These are phyloP conservation scores for Agriopis aurantiaria DNA, from an alignment of 2,888 invertebrate genomes.

Conservation along the genomic window DNA sequence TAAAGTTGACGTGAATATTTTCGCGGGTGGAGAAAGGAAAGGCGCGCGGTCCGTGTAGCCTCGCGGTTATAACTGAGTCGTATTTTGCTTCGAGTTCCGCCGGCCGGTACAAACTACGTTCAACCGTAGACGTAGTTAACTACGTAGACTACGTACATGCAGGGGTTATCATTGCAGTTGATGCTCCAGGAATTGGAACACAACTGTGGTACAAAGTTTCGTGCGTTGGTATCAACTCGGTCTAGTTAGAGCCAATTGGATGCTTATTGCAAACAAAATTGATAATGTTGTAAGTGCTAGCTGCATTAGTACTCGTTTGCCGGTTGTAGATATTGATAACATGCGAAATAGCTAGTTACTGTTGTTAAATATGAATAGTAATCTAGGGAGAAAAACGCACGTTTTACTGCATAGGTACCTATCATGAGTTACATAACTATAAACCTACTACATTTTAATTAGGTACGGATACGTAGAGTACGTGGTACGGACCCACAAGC, in stretches of 20 bases:
- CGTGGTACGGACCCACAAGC: background rate
- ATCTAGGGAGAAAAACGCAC: background rate
- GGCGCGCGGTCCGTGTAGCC: slow-evolving; percentile 74
- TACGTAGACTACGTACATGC: slow-evolving; percentile 43
- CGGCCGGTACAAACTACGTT: slow-evolving; percentile 54
- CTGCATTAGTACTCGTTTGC: slow-evolving; percentile 9
- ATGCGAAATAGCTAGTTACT: slow-evolving; percentile 12
- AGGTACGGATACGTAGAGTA: background rate
- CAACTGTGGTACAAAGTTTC: slow-evolving; percentile 44
- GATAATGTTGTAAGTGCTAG: slow-evolving; percentile 46
- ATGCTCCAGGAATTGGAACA: slow-evolving; percentile 55
- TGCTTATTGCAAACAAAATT: slow-evolving; percentile 53
- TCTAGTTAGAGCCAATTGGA: slow-evolving; percentile 51
- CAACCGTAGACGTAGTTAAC: slow-evolving; percentile 54
- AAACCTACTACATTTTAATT: no score
- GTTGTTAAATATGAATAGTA: background rate
- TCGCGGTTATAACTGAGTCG: slow-evolving; percentile 74
- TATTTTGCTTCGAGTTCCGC: slow-evolving; percentile 63
- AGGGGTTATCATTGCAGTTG: slow-evolving; percentile 49
- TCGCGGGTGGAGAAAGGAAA: slow-evolving; percentile 66
- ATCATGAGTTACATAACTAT: no score
- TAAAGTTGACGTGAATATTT: slow-evolving; percentile 73
- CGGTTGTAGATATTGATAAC: slow-evolving; percentile 19
- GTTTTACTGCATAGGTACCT: no score
- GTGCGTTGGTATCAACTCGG: slow-evolving; percentile 28